Evolutionary conservation across 2,797 vertebrate genomes (phyloP).

Genomic region (Gephyroberyx darwinii): DNA sequence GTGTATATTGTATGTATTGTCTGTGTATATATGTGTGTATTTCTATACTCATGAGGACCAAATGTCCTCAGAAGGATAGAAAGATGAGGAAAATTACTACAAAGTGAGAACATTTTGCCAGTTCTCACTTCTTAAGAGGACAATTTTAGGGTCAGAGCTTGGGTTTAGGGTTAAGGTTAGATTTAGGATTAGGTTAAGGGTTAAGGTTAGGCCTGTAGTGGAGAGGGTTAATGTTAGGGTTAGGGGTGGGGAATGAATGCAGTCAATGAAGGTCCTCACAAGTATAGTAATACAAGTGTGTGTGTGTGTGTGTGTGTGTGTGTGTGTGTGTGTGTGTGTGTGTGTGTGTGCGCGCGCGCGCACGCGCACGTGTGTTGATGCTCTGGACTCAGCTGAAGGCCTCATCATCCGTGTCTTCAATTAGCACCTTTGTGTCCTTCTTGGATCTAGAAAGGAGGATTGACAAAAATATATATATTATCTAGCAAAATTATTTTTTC

Average conservation of each 20-base stretch:
- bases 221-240: conserved; percentile 30
- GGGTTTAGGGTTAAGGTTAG: too few species aligned
- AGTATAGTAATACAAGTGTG: conserved; percentile 40
- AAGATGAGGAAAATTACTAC: conserved; percentile 58
- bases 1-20: conserved; percentile 24
- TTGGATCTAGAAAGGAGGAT: conserved; percentile 84
- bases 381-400: conserved; percentile 88
- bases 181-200: conserved; percentile 2
- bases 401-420: conserved; percentile 97
- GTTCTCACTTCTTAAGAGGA: conserved; percentile 44
- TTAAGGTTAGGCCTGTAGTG: background rate
- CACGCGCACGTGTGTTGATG: conserved; percentile 56
- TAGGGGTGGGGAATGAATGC: conserved; percentile 24
- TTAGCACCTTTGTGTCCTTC: conserved; percentile 96
- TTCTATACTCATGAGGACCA: conserved; percentile 68
- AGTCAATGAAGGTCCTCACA: conserved; percentile 54
- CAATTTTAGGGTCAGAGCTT: too few species aligned
- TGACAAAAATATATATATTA: conserved; percentile 6
- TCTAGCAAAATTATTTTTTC: background rate
- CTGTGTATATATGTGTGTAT: conserved; percentile 6
- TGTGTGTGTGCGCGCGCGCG: conserved; percentile 29
- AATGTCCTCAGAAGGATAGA: conserved; percentile 25
- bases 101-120: conserved; percentile 26
- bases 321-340: conserved; percentile 28
- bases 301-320: conserved; percentile 9